Evolutionary conservation across 2,113 vertebrate genomes (phyloP), one percentile per base, ranked within the genome.

Genomic region (Orcinus orca): DNA sequence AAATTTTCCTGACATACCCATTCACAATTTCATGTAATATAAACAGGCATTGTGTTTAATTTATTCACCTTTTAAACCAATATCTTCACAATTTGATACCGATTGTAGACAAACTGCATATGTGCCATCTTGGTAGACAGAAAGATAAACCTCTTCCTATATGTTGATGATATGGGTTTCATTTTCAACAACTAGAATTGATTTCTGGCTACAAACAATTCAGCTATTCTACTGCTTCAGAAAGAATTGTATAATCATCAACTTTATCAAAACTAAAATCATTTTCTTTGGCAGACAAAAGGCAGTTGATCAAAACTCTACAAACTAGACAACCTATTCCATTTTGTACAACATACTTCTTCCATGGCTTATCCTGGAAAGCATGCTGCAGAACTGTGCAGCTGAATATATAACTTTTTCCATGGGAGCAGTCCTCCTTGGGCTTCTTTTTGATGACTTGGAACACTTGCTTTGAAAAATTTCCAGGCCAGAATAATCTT

Each of bases 251-350:
- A 17, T 6, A 77, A 5, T 71, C 62, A 74, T 83, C 50, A 96
- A 62, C 83, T 96, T 97, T 96, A 90, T 96, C 79, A 96, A 93
- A 92, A 76, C 68, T 77, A 85, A 98, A 98, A 86, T 96, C 1
- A 83, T 96, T 97, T 95, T 65, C 88, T 96, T 93, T n/a, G 63
- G 88, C 47, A 97, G 82, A 95, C 82, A 81, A 96, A 97, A 93
- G 83, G 44, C 38, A 89, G 68, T 88, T 81, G 97, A 97, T 96
- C 80, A 97, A 70, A 65, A 53, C 58, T 87, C 44, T 82, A 62
- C 17, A 21, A 63, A 71, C 4, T 38, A 80, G n/a, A 87, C 31
- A 82, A 91, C 63, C 71, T 80, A 53, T 70, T 95, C 70, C 29
- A 70, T 67, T 98, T 97, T 92, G 36, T 60, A 55, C 8, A 50